Evolutionary conservation across 2,888 invertebrate species (phyloP), one percentile per base, ranked within the genome.

Genomic region (Polietes domitor): DNA sequence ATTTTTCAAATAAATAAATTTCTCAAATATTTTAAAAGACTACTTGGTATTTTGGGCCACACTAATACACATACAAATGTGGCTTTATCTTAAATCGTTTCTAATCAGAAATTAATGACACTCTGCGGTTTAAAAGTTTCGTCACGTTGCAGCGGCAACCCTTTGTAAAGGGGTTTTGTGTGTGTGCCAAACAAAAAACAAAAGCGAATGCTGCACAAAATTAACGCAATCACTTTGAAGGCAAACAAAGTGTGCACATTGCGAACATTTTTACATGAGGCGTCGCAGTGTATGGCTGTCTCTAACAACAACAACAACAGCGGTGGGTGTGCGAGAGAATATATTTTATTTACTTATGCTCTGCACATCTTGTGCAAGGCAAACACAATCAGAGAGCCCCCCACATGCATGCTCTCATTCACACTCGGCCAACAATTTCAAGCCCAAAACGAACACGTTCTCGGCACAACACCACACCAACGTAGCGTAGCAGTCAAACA

Each of bases 211-310:
- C 50, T 73, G 68, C 74, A 83, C 53, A 80, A 80, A 80, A 77
- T 73, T 73, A 77, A 80, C 73, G 73, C 76, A 83, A 77, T 74
- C 50, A 77, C 47, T 70, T 73, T 77, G 63, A 47, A 43, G 61
- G 77, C 63, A 83, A 80, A 55, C 53, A 70, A 71, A 26, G 74
- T 74, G 47, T 80, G 73, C 80, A 80, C 70, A 70, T 77, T 71
- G 50, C 61, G 77, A 79, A 70, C 41, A 73, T 58, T 28, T 83
- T 65, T 68, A 28, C 41, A 26, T 21, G 74, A 21, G 15, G 15
- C 21, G 12, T 43, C 41, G 6, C 28, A 26, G 28, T 17, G 17
- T 28, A 61, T 61, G 32, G 5, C 7, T n/a, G 15, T 5, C 58
- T 21, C 50, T 17, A n/a, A 50, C 17, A 50, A 7, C 21, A 21